Evolutionary conservation across 2,113 vertebrate species (phyloP).

Genomic region (Lycaon pictus): DNA sequence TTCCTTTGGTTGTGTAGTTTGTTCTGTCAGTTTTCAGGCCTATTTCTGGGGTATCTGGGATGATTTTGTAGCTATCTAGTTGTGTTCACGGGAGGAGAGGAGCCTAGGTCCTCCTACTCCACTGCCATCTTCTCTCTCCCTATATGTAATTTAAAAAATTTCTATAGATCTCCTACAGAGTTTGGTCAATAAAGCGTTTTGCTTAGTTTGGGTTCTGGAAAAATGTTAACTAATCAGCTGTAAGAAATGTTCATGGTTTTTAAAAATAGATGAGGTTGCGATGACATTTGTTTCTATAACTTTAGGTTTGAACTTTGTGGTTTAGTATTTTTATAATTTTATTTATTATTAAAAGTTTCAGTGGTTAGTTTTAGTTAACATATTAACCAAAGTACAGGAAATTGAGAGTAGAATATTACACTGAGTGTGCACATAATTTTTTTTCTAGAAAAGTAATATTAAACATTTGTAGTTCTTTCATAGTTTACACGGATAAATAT

Average conservation of each 20-base stretch:
- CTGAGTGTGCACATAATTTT: background rate
- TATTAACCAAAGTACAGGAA: background rate
- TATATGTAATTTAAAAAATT: background rate
- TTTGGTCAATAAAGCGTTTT: background rate
- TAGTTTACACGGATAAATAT: background rate
- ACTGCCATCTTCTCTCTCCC: background rate
- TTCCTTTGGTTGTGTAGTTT: background rate
- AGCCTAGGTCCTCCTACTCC: background rate
- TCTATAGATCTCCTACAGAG: background rate
- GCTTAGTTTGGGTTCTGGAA: background rate
- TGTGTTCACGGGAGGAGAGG: background rate
- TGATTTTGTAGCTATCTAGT: background rate
- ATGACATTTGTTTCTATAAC: background rate
- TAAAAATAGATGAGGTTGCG: background rate
- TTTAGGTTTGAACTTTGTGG: background rate
- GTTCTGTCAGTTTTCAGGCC: background rate
- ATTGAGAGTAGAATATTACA: background rate
- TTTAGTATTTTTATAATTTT: background rate
- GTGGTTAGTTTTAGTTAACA: background rate
- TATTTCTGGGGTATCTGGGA: background rate
- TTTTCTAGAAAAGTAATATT: background rate
- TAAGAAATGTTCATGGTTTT: slow-evolving; percentile 10
- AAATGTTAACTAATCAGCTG: background rate
- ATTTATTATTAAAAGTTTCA: background rate
- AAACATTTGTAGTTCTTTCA: background rate